Evolutionary conservation across 2,888 invertebrate species (phyloP), one percentile per base, ranked within the genome.

Genomic region (Didymodactylos carnosus): DNA sequence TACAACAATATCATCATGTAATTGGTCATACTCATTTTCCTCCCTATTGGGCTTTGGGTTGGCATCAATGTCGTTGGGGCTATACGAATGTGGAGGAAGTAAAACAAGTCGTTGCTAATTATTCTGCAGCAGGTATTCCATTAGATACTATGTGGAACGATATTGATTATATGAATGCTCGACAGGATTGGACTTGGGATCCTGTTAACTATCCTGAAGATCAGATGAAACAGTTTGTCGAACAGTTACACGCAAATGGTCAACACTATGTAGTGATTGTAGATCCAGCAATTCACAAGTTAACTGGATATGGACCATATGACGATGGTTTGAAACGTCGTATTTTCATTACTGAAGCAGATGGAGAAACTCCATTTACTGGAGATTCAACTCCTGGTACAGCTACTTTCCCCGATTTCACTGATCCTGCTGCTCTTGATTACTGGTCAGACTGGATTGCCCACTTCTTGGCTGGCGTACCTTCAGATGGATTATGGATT

Each of bases 241-340:
- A 77, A 39, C 79, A 80, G 69, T 76, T 80, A 13, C 81, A 81
- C 72, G 76, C 76, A 49, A 75, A 80, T 75, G 78, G 78, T 39
- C 80, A 80, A 73, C 78, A 79, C 73, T 80, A 80, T 74, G 77
- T 81, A 53, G 80, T 78, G 77, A 82, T 79, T 70, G 76, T 78
- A 71, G 82, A 91, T 82, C 88, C 91, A 0, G 91, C 90, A 3
- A 86, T 91, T 23, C 89, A 89, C 77, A 89, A 87, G 0, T 86
- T 87, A 0, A 89, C 90, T 78, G 81, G 82, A 23, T 91, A 91
- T 80, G 86, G 87, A 0, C 90, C 91, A 0, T 91, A 86, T 81
- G 90, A 90, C 78, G 87, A 88, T 72, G 91, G 91, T 0, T 78
- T 90, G 0, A 86, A 87, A 77, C 85, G 88, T 85, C 87, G 88